Base-by-base conservation (phyloP, 2,797 vertebrate genomes). In the Carcharodon carcharias region DNA sequence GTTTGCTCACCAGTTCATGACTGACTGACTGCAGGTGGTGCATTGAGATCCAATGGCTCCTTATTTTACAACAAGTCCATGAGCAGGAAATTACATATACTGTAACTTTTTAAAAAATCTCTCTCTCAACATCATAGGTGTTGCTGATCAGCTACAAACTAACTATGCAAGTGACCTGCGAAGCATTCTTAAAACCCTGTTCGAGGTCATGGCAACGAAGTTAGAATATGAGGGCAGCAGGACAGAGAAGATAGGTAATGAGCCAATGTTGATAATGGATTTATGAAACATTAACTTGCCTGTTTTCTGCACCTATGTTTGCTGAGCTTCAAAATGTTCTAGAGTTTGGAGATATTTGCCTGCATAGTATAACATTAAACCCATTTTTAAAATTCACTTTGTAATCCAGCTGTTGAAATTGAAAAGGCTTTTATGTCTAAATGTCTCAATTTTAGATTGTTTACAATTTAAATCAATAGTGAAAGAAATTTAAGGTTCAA, bases 181-280 rank as follows among this genome's bases (percentile, higher is more conserved):
- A 96, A 99, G 99, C 97, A 99, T 99, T 97, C 98, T 99, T 95
- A 99, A 99, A 98, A 99, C 99, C 4, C 97, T 99, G 80, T 99
- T 99, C 97, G 99, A 99, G 98, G 99, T 99, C 97, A 99, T 99
- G 99, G 99, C 99, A 96, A 99, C 99, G 82, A 99, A 99, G 97
- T 98, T 98, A 3, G 99, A 99, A 96, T 97, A 98, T 65, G 99
- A 98, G 67, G 98, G 99, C 97, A 98, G 98, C 26, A 98, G 99
- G 63, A 99, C 98, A 96, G 97, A 98, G 95, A 99, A 98, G 97
- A 99, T 99, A 98, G 98, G 99, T 99, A 88, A 97, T n/a, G 23
- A 96, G 11, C 26, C 14, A 40, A 9, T 5, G 35, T 77, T 92
- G 40, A 16, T 14, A 7, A 65, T 16, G 31, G 67, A 26, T 35